Conservation (phyloP, 2,797 vertebrate species). For the Xenops minutus region DNA sequence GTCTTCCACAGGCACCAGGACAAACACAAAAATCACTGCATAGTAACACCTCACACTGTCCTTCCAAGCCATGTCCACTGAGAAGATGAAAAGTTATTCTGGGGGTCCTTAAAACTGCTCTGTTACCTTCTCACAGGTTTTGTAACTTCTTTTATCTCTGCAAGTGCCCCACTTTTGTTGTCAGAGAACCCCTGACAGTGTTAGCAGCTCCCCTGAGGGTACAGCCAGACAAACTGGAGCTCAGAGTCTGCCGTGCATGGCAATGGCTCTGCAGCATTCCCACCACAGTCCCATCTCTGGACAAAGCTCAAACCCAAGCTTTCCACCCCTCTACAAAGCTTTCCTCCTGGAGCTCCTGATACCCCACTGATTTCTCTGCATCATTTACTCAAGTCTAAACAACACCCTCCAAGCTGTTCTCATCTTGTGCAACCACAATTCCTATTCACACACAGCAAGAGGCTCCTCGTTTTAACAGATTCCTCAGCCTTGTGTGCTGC, state of each 20-base stretch:
- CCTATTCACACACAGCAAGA: not conserved
- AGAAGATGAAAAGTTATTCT: not conserved
- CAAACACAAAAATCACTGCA: not conserved
- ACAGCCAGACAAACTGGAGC: not conserved
- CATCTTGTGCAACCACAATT: not conserved
- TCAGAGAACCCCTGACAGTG: not conserved
- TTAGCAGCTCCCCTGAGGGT: not conserved
- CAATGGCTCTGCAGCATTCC: not conserved
- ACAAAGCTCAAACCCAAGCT: not conserved
- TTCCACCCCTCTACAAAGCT: not conserved
- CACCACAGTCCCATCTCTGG: not conserved
- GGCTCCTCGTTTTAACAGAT: not conserved
- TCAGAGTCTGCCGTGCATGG: not conserved
- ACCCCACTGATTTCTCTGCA: not conserved
- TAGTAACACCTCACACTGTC: not conserved
- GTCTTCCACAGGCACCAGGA: not conserved
- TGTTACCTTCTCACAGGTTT: not conserved
- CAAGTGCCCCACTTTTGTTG: not conserved
- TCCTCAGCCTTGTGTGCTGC: not conserved
- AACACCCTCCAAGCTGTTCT: not conserved
- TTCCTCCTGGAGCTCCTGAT: not conserved
- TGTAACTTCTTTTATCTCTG: not conserved
- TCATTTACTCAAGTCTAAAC: not conserved
- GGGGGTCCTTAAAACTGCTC: not conserved
- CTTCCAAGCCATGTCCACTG: not conserved